Percentiles rank a stretch among this genome's conserved stretches.
Evolutionary conservation across 2,888 invertebrate genomes (phyloP).

Genomic region (Pachydiplax longipennis): DNA sequence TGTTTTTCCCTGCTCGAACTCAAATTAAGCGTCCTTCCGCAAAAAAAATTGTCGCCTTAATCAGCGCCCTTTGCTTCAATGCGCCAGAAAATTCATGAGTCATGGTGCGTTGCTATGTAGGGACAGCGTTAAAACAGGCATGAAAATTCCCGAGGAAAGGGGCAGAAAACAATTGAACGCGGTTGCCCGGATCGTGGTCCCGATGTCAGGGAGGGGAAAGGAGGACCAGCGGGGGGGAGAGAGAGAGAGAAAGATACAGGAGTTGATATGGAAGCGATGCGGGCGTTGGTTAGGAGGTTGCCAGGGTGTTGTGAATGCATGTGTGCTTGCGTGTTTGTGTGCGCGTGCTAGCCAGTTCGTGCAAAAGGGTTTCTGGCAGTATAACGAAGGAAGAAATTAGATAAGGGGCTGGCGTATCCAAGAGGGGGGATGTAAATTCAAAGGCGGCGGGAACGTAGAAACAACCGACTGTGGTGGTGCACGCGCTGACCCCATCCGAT

Average conservation of each 20-base stretch:
- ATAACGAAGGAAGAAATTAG: constrained; percentile 50
- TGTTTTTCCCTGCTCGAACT: background rate
- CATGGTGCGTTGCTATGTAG: background rate
- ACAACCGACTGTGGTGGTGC: background rate
- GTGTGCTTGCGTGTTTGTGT: background rate
- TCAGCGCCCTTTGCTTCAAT: background rate
- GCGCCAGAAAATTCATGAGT: constrained; percentile 24
- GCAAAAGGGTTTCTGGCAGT: background rate
- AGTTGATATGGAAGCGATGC: background rate
- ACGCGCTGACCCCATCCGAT: background rate
- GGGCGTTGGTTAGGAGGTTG: background rate
- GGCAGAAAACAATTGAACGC: constrained; percentile 1
- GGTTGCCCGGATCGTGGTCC: constrained; percentile 8
- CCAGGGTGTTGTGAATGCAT: background rate
- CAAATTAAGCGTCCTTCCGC: background rate
- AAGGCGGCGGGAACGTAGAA: background rate
- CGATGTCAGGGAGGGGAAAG: background rate
- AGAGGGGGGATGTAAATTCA: constrained; percentile 49
- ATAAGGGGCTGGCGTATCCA: constrained; percentile 5
- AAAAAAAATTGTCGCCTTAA: background rate
- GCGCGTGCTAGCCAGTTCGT: background rate
- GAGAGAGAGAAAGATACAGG: background rate
- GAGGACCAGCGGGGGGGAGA: background rate
- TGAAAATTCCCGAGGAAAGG: constrained; percentile 5
- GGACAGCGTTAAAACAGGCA: background rate